A percentile compares a stretch with the other conserved stretches of the same genome.
phyloP scores from a whole-genome alignment of 1,140 invertebrate species.

The Dreissena polymorpha region DNA sequence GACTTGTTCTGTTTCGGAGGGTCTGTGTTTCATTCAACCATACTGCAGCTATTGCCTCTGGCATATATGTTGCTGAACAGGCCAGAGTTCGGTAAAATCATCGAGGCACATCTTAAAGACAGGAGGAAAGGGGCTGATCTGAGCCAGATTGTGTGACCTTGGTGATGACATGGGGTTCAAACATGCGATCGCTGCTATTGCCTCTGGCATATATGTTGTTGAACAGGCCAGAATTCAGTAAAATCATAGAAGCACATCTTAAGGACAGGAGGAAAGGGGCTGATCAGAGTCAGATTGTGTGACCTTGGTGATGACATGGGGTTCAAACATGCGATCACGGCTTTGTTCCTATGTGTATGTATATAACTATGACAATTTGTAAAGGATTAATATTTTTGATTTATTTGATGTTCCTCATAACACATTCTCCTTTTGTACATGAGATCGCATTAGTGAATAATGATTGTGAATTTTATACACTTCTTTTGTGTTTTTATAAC shows the following conservation, averaged over 20 bases:
- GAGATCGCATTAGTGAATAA: too few species aligned
- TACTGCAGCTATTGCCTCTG: conserved; percentile 85
- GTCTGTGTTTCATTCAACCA: conserved; percentile 83
- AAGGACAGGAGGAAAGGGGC: conserved; percentile 80
- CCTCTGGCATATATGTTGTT: conserved; percentile 90
- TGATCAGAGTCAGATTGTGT: conserved; percentile 66
- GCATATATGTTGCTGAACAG: conserved; percentile 89
- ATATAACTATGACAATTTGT: background rate
- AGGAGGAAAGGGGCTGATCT: conserved; percentile 76
- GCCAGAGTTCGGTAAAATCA: conserved; percentile 87
- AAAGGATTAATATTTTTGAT: too few species aligned
- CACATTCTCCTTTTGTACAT: too few species aligned
- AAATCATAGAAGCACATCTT: conserved; percentile 87
- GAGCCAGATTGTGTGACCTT: conserved; percentile 61
- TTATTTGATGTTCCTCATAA: too few species aligned
- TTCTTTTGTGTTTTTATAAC: too few species aligned
- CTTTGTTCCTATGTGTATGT: background rate
- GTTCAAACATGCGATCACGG: too few species aligned
- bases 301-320: background rate
- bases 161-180: too few species aligned
- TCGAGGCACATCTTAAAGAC: conserved; percentile 84
- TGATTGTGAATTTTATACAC: too few species aligned
- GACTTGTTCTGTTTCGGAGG: conserved; percentile 88
- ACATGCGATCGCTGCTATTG: conserved; percentile 80
- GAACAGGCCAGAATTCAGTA: conserved; percentile 85